These are phyloP conservation scores for Dicranocentrus wangi DNA, from an alignment of 2,888 invertebrate genomes.

Conservation along the genomic window DNA sequence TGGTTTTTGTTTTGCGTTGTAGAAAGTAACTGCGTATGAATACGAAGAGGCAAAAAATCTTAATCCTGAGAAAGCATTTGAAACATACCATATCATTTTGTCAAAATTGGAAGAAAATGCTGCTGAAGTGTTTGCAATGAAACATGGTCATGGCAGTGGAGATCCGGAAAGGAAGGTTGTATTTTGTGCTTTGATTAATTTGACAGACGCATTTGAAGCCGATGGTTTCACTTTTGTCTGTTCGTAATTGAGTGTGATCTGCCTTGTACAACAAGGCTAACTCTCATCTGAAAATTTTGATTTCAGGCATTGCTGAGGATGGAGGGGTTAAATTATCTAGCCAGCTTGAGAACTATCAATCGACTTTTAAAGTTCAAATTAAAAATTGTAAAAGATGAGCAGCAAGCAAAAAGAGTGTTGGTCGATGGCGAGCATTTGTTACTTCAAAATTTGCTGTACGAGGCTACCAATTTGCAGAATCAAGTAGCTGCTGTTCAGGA, in stretches of 20 bases:
- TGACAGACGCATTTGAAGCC: no score
- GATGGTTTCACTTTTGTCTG: no score
- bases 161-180: slow-evolving; percentile 38
- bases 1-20: slow-evolving; percentile 19
- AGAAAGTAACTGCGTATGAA: slow-evolving; percentile 65
- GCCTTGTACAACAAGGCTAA: no score
- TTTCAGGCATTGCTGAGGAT: slow-evolving; percentile 61
- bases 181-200: no score
- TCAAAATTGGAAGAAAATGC: slow-evolving; percentile 48
- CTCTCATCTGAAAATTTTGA: slow-evolving; percentile 29
- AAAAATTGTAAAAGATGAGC: slow-evolving; percentile 69
- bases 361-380: slow-evolving; percentile 68
- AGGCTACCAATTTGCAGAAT: slow-evolving; percentile 92
- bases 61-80: slow-evolving; percentile 28
- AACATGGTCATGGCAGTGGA: slow-evolving; percentile 4
- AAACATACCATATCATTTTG: slow-evolving; percentile 14
- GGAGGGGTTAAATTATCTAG: slow-evolving; percentile 62
- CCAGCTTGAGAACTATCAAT: slow-evolving; percentile 65
- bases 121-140: slow-evolving; percentile 51
- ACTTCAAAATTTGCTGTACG: slow-evolving; percentile 94
- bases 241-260: no score
- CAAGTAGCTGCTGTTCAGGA: slow-evolving; percentile 96
- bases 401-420: slow-evolving; percentile 77
- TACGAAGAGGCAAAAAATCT: slow-evolving; percentile 58
- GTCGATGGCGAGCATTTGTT: slow-evolving; percentile 93